A percentile compares a stretch with the other conserved stretches of the same genome.
These are phyloP conservation scores for Thunnus thynnus DNA, from an alignment of 2,113 vertebrate genomes.

Conservation along the genomic window DNA sequence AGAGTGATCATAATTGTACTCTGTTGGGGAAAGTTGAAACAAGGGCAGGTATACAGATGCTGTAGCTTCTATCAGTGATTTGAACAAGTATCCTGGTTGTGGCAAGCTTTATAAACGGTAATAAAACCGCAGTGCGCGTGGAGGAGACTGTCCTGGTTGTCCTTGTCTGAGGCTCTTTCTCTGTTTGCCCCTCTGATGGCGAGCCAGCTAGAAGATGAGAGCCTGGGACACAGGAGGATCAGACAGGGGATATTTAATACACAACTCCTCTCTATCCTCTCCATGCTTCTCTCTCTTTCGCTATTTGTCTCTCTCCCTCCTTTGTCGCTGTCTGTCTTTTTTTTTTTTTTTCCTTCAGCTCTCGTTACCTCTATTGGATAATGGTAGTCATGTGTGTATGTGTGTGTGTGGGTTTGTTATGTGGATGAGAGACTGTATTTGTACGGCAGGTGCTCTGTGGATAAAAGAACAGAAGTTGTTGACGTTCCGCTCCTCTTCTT, in stretches of 20 bases:
- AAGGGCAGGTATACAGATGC: not conserved
- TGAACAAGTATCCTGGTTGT: slow-evolving; percentile 28
- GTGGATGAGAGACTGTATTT: slow-evolving; percentile 14
- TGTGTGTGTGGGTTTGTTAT: slow-evolving; percentile 21
- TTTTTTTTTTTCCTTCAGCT: slow-evolving; percentile 36
- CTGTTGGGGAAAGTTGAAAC: slow-evolving; percentile 13
- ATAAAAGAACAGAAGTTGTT: slow-evolving; percentile 50
- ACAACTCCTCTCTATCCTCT: slow-evolving; percentile 32
- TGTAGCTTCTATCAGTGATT: not conserved
- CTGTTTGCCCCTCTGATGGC: slow-evolving; percentile 49
- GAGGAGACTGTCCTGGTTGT: slow-evolving; percentile 62
- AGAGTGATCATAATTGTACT: not conserved
- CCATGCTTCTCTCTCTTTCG: not conserved
- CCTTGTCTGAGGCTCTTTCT: slow-evolving; percentile 63
- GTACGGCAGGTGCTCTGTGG: slow-evolving; percentile 52
- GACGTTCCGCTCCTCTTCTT: slow-evolving; percentile 25
- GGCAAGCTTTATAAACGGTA: slow-evolving; percentile 53
- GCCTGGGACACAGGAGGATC: slow-evolving; percentile 55
- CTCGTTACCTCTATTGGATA: slow-evolving; percentile 41
- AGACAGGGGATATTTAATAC: slow-evolving; percentile 70
- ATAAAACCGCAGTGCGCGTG: slow-evolving; percentile 42
- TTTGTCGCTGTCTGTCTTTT: slow-evolving; percentile 3
- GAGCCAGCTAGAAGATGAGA: slow-evolving; percentile 64
- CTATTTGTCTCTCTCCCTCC: not conserved
- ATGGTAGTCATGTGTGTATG: not conserved